A percentile compares a stretch with the other conserved stretches of the same genome.
Conservation (phyloP, 2,888 invertebrate genomes). For the Petrolisthes manimaculis region DNA sequence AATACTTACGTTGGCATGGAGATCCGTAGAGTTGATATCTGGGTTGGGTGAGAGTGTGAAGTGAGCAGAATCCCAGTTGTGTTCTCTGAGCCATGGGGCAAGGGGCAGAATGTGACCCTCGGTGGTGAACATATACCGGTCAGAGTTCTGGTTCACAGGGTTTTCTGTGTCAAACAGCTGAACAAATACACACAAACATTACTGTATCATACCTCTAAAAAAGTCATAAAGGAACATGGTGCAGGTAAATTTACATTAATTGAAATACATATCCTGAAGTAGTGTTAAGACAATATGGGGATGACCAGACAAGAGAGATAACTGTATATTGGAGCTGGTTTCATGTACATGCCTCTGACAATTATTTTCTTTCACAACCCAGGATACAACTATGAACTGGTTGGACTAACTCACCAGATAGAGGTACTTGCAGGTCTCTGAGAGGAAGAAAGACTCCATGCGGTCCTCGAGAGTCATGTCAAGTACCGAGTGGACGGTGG, state of each 20-base stretch:
- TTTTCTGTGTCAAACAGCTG: slow-evolving; percentile 77
- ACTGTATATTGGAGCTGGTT: too few relatives aligned
- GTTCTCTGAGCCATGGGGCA: slow-evolving; percentile 59
- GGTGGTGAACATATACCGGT: slow-evolving; percentile 75
- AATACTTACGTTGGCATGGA: slow-evolving; percentile 36
- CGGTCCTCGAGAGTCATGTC: slow-evolving; percentile 76
- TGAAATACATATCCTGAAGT: neutral
- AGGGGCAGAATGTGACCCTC: slow-evolving; percentile 76
- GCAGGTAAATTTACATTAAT: neutral
- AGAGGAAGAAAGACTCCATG: slow-evolving; percentile 78
- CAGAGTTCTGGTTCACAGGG: slow-evolving; percentile 73
- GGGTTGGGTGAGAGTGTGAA: slow-evolving; percentile 4
- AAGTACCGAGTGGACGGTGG: slow-evolving; percentile 76
- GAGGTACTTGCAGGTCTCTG: slow-evolving; percentile 78
- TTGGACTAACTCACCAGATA: slow-evolving; percentile 72
- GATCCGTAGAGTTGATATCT: too few relatives aligned
- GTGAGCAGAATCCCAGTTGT: slow-evolving; percentile 37
- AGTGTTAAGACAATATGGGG: neutral
- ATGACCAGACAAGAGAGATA: neutral
- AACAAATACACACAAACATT: slow-evolving; percentile 63
- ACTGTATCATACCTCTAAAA: neutral
- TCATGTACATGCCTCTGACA: too few relatives aligned
- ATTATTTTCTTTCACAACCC: too few relatives aligned
- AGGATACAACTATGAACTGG: too few relatives aligned
- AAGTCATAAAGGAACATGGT: neutral